Evolutionary conservation across 2,888 invertebrate genomes (phyloP).

Genomic region (Petrolisthes manimaculis): DNA sequence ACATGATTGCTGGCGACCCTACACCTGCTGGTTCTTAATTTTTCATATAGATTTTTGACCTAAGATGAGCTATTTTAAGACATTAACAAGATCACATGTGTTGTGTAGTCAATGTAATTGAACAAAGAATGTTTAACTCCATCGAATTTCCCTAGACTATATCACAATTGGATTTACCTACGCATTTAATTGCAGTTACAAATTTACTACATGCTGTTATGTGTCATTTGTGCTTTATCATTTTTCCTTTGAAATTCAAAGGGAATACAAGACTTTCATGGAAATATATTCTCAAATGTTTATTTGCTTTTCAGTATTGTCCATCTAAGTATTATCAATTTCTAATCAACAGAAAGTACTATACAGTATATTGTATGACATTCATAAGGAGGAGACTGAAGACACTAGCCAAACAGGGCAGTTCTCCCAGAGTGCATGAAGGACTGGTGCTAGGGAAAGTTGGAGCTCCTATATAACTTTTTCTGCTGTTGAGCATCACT

Average conservation of each 20-base stretch:
- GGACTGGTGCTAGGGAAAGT: no score
- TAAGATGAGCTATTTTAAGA: conserved; percentile 61
- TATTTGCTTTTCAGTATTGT: conserved; percentile 18
- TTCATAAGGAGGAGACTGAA: no score
- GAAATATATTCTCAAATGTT: conserved; percentile 62
- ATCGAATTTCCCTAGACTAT: conserved; percentile 58
- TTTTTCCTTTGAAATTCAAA: conserved; percentile 58
- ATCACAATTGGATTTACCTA: conserved; percentile 55
- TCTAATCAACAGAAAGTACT: not conserved
- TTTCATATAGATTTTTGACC: conserved; percentile 61
- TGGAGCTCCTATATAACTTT: no score
- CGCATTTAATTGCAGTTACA: conserved; percentile 54
- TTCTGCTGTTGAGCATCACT: no score
- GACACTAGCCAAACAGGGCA: no score
- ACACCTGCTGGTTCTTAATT: conserved; percentile 57
- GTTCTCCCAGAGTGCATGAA: no score
- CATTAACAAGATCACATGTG: conserved; percentile 62
- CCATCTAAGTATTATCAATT: not conserved
- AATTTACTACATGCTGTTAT: conserved; percentile 56
- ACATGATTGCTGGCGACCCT: conserved; percentile 59
- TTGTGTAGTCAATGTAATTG: conserved; percentile 59
- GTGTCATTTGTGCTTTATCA: conserved; percentile 61
- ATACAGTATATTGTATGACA: no score
- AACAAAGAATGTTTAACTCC: conserved; percentile 58
- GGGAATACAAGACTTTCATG: conserved; percentile 57